These are phyloP conservation scores for Drosophila insularis DNA, from an alignment of 1,140 invertebrate species.

Conservation along the genomic window DNA sequence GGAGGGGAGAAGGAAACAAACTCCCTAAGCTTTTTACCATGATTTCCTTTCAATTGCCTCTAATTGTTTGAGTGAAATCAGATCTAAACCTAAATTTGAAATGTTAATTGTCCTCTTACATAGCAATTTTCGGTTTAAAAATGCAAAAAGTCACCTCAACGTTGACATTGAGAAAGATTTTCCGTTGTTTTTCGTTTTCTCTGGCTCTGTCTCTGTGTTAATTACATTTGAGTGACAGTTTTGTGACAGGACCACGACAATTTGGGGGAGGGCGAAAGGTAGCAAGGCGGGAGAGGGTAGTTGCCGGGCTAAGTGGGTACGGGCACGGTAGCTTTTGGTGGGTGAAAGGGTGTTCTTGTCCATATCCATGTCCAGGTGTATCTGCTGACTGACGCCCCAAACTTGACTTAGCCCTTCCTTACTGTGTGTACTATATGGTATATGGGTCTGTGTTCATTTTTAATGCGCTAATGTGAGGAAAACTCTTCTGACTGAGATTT, in stretches of 20 bases:
- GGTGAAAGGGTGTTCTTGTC: conserved; percentile 76
- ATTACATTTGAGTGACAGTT: conserved; percentile 82
- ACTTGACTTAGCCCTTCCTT: conserved; percentile 32
- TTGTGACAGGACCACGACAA: conserved; percentile 68
- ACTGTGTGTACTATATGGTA: conserved; percentile 5
- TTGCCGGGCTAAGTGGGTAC: conserved; percentile 28
- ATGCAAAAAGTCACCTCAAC: conserved; percentile 47
- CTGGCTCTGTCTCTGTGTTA: conserved; percentile 48
- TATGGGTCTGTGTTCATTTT: conserved; percentile 60
- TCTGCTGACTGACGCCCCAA: conserved; percentile 34
- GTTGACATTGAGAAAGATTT: conserved; percentile 55
- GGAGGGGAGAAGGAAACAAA: conserved; percentile 2
- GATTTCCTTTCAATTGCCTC: conserved; percentile 28
- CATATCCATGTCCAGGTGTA: conserved; percentile 6
- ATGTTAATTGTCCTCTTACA: conserved; percentile 60
- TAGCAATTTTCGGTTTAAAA: conserved; percentile 61
- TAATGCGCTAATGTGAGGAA: conserved; percentile 74
- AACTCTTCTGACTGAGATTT: conserved; percentile 74
- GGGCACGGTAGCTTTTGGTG: conserved; percentile 28
- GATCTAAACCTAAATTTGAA: conserved; percentile 43
- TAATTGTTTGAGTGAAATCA: conserved; percentile 59
- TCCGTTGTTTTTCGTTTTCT: conserved; percentile 20
- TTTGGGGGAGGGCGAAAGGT: neutral
- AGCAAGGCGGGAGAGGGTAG: neutral
- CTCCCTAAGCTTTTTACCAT: neutral